Evolutionary conservation across 2,888 invertebrate species (phyloP).

Genomic region (Salpingus planirostris): DNA sequence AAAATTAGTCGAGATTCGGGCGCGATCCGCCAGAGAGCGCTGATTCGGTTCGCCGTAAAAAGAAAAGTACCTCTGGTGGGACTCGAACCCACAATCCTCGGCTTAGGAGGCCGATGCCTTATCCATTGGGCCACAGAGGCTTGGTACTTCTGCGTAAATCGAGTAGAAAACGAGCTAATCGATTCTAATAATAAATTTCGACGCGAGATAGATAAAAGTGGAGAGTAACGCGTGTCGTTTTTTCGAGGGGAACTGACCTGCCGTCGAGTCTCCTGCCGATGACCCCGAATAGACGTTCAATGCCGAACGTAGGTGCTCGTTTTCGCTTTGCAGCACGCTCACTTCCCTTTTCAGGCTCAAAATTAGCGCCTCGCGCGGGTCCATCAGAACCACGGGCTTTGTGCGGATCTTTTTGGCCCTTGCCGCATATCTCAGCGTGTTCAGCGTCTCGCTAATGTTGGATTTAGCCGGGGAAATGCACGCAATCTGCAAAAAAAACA

Average conservation of each 20-base stretch:
- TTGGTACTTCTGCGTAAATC: slow-evolving; percentile 3
- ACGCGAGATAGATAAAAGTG: slow-evolving; percentile 8
- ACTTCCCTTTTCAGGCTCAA: slow-evolving; percentile 82
- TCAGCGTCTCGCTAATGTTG: slow-evolving; percentile 79
- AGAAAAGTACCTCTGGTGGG: slow-evolving; percentile 81
- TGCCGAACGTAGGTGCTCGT: slow-evolving; percentile 74
- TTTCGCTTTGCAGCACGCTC: slow-evolving; percentile 75
- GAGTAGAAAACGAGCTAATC: slow-evolving; percentile 6
- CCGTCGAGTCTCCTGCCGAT: slow-evolving; percentile 17
- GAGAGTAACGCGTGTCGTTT: no score
- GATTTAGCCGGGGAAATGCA: slow-evolving; percentile 86
- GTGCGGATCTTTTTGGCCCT: slow-evolving; percentile 87
- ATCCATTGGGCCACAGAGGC: slow-evolving; percentile 75
- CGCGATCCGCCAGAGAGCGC: no score
- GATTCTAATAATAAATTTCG: slow-evolving; percentile 9
- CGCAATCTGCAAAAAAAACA: slow-evolving; percentile 63
- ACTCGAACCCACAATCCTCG: slow-evolving; percentile 75
- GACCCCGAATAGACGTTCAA: slow-evolving; percentile 57
- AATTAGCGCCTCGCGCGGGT: slow-evolving; percentile 86
- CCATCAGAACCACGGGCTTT: slow-evolving; percentile 91
- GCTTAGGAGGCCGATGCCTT: slow-evolving; percentile 75
- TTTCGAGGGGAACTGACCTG: slow-evolving; percentile 15
- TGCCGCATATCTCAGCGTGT: slow-evolving; percentile 86
- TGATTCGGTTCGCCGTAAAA: no score
- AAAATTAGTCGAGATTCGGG: no score